These are phyloP conservation scores for Tadarida brasiliensis DNA, from an alignment of 2,797 vertebrate genomes.

Conservation along the genomic window DNA sequence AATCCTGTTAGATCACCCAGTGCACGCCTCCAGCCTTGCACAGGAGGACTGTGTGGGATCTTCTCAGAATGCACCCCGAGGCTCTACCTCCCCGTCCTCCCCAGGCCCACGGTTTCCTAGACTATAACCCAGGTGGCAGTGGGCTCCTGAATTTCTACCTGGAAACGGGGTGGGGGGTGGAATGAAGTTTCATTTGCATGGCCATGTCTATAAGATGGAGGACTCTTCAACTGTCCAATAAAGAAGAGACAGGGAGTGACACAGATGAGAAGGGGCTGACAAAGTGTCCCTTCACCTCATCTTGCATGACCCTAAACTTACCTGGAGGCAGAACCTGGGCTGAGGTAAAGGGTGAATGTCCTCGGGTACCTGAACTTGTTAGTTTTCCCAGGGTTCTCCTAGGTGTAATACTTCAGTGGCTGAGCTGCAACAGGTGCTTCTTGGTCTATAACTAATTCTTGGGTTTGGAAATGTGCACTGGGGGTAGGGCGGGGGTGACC, in stretches of 20 bases:
- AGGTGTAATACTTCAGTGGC: not conserved
- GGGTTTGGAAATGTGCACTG: not conserved
- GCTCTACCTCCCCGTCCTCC: not conserved
- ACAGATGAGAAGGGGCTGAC: not conserved
- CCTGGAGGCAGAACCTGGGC: not conserved
- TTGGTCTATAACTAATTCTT: not conserved
- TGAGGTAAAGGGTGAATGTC: not conserved
- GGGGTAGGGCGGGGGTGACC: not conserved
- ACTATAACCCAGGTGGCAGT: not conserved
- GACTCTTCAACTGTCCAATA: not conserved
- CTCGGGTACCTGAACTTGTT: not conserved
- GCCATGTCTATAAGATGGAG: not conserved
- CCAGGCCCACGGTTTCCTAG: not conserved
- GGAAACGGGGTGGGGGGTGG: not conserved
- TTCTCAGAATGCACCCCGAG: not conserved
- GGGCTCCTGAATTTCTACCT: not conserved
- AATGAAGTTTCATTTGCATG: not conserved
- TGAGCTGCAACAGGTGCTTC: not conserved
- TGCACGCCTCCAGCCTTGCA: not conserved
- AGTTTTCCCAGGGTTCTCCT: not conserved
- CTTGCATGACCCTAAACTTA: not conserved
- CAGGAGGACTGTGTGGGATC: not conserved
- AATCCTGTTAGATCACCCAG: not conserved
- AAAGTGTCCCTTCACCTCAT: not conserved
- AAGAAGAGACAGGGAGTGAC: not conserved